Base-by-base conservation (phyloP, 2,888 invertebrate species). In the Ochropleura plecta region DNA sequence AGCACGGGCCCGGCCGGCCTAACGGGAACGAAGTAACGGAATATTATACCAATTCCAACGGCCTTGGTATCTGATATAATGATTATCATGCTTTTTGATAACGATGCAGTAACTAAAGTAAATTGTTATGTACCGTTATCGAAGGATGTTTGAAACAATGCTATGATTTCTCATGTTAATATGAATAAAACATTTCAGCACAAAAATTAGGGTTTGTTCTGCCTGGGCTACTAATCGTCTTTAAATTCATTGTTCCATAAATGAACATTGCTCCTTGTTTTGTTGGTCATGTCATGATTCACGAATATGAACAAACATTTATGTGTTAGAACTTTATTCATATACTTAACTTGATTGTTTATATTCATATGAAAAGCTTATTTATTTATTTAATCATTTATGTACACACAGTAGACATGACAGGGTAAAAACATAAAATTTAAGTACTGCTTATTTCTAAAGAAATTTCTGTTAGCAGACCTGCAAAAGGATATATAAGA, bases 1-100 rank as follows among this genome's bases (percentile, higher is more conserved):
- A 72, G 57, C 46, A 48, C 51, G 30, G 18, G 55, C 51, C 57
- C 30, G 66, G 20, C 49, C 16, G 42, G 62, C 42, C 60, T 79
- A 81, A 76, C 81, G 76, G 79, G 55, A 76, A 57, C 69, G 48
- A 59, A 59, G 71, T 75, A 72, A 79, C 76, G 67, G 76, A 57
- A 70, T 70, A 66, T 77, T 64, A 72, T 60, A 73, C 55, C 78
- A 70, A 79, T 79, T 63, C 59, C 53, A 70, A 79, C 55, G 59
- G 66, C 83, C 62, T 79, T 83, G 76, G 30, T 76, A 62, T 69
- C 65, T 63, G 69, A 59, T 30, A 40, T 40, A 59, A 40, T 40
- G 59, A 72, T 72, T 79, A 79, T 65, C 60, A 59, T 53, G 70
- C 30, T 71, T 71, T 75, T 79, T 75, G 68, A 69, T 81, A 64